Percentiles rank a stretch among this genome's conserved stretches.
phyloP scores from a whole-genome alignment of 2,113 vertebrate species.

The Rhynchomys soricoides region DNA sequence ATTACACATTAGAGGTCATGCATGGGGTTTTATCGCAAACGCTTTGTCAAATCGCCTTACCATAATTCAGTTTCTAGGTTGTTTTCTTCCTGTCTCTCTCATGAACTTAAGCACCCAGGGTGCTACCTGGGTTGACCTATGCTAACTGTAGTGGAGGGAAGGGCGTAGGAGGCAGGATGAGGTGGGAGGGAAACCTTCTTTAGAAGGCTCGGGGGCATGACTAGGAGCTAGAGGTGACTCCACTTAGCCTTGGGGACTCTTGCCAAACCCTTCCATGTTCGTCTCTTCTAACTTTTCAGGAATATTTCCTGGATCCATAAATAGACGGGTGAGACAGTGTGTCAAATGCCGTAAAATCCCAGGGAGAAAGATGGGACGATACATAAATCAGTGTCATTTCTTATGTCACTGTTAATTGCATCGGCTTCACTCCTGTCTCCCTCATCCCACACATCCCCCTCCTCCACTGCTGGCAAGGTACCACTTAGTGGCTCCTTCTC shows the following conservation, averaged over 20 bases:
- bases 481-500: background rate
- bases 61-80: background rate
- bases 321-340: conserved; percentile 32
- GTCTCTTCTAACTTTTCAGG: background rate
- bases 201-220: background rate
- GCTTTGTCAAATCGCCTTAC: background rate
- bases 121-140: background rate
- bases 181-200: accelerated
- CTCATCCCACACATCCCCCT: background rate
- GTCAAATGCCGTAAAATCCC: background rate
- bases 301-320: background rate
- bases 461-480: background rate
- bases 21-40: background rate
- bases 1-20: background rate
- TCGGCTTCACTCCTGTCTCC: conserved; percentile 8
- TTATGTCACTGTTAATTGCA: conserved; percentile 47
- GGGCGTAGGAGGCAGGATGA: accelerated
- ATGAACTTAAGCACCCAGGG: background rate
- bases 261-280: background rate
- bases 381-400: conserved; percentile 60
- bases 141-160: background rate
- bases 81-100: background rate
- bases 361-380: conserved; percentile 44
- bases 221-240: background rate
- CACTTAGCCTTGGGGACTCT: too few species aligned